Conservation (phyloP, 2,888 invertebrate genomes). For the Alloscopus bannaensis region DNA sequence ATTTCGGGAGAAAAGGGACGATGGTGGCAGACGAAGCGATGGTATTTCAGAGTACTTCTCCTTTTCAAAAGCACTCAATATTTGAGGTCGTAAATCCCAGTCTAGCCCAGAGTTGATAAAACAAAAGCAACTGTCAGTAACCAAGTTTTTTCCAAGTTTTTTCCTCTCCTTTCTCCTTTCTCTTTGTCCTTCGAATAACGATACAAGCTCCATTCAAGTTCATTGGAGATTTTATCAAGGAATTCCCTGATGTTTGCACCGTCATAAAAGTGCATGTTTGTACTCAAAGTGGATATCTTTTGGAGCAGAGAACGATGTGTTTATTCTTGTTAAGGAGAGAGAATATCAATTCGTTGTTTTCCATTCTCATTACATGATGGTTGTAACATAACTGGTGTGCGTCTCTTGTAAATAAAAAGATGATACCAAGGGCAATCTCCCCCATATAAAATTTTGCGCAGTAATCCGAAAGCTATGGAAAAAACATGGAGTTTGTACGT, state of each 20-base stretch:
- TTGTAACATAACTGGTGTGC: too few species aligned
- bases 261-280: conserved; percentile 59
- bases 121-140: conserved; percentile 61
- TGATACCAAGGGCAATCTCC: too few species aligned
- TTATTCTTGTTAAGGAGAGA: too few species aligned
- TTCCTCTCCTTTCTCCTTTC: conserved; percentile 4
- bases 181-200: conserved; percentile 4
- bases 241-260: conserved; percentile 58
- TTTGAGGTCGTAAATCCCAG: conserved; percentile 60
- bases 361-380: too few species aligned
- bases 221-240: conserved; percentile 39
- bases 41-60: conserved; percentile 25
- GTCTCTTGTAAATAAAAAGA: too few species aligned
- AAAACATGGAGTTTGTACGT: too few species aligned
- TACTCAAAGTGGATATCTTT: background rate
- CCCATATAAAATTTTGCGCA: too few species aligned
- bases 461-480: too few species aligned
- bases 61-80: conserved; percentile 42
- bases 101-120: conserved; percentile 61
- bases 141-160: conserved; percentile 46
- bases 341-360: too few species aligned
- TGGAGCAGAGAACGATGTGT: too few species aligned
- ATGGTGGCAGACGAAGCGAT: conserved; percentile 10
- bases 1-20: too few species aligned
- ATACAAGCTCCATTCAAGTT: conserved; percentile 18